Evolutionary conservation across 2,888 invertebrate species (phyloP).

Genomic region (Meandrusa payeni): DNA sequence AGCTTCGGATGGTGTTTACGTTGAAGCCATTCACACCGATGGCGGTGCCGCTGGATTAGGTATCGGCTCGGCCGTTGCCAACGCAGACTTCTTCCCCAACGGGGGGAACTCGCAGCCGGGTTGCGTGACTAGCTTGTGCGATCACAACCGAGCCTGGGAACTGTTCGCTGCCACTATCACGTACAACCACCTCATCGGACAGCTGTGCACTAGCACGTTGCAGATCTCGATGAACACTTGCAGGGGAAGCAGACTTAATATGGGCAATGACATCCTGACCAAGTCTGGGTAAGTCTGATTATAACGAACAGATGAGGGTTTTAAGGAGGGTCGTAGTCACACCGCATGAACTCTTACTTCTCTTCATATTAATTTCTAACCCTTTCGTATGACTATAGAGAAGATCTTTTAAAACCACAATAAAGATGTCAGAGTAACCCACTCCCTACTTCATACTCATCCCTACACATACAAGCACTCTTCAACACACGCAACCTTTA

Average conservation of each 20-base stretch:
- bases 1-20: constrained; percentile 54
- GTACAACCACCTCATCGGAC: constrained; percentile 50
- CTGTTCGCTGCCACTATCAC: constrained; percentile 52
- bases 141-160: constrained; percentile 59
- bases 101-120: constrained; percentile 69
- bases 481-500: too few relatives aligned
- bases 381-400: too few relatives aligned
- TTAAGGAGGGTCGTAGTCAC: too few relatives aligned
- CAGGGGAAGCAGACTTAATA: constrained; percentile 41
- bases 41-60: constrained; percentile 64
- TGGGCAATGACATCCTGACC: constrained; percentile 51
- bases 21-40: constrained; percentile 68
- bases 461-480: too few relatives aligned
- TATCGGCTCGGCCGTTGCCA: constrained; percentile 69
- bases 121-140: constrained; percentile 47
- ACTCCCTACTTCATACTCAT: too few relatives aligned
- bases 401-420: too few relatives aligned
- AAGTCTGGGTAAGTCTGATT: constrained; percentile 49
- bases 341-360: too few relatives aligned
- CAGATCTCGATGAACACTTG: constrained; percentile 50
- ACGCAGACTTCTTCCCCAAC: constrained; percentile 82
- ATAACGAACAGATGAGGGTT: too few relatives aligned
- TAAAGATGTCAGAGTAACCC: too few relatives aligned
- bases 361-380: too few relatives aligned
- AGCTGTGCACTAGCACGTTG: constrained; percentile 37